Evolutionary conservation across 2,797 vertebrate species (phyloP), one percentile per base, ranked within the genome.

Genomic region (Neopelma chrysocephalum): DNA sequence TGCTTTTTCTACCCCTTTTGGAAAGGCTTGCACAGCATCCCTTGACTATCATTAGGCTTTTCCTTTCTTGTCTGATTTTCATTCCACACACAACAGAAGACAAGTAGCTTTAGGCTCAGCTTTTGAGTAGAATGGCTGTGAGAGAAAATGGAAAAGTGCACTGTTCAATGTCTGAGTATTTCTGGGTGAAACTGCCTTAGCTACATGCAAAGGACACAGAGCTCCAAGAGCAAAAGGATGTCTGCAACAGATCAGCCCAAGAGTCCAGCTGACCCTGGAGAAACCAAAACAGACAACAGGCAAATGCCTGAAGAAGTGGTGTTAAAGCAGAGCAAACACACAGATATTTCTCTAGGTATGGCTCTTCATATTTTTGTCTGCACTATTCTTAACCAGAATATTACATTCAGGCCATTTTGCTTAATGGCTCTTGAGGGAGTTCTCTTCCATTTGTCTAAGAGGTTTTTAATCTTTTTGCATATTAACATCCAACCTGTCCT

Each of bases 401-500:
- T 71, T 76, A 15, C 1, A 53, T 75, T 58, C 53, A 43, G 57
- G 51, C 53, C 53, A 27, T 79, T 92, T 72, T 90, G 31, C 42
- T 70, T 88, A 81, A 91, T 64, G 66, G 72, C 43, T 45, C 82
- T 90, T 86, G 69, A 68, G 95, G 79, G 94, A 93, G 48, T 75
- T 93, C 61, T 27, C 40, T 58, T 94, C 60, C 47, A 43, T 93
- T 96, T 96, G 38, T 51, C 53, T 91, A 86, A 82, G 77, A 90
- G 61, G 26, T 62, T 90, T 94, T 92, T 86, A 88, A 90, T 94
- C 83, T 81, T 64, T 78, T 64, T 68, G 34, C 38, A 11, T 88
- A 78, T 82, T 88, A 91, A 91, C 64, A 88, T 81, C 72, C 66
- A 93, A 22, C 61, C 70, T 93, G 88, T 90, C 77, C 65, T 93